Conservation (phyloP, 30 jellyfish, hydroid and myxozoan genomes). For the Hydractinia symbiolongicarpus region DNA sequence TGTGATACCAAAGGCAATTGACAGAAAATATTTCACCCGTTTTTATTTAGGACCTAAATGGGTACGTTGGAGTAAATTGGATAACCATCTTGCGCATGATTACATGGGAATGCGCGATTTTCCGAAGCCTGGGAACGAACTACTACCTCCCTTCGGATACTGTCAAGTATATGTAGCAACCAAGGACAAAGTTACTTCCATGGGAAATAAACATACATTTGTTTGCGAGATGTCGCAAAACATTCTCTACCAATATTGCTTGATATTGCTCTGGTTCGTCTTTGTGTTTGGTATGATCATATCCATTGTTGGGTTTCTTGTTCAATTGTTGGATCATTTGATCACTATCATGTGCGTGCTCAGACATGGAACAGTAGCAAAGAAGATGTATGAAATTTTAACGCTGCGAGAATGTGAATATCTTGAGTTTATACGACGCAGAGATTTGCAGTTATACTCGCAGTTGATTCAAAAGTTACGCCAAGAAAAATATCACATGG, state of each 20-base stretch:
- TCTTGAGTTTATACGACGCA: conserved; percentile 30
- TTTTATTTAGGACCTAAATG: conserved; percentile 21
- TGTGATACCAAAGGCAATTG: too few species aligned
- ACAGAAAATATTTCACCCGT: background rate
- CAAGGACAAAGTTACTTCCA: background rate
- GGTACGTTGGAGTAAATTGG: conserved; percentile 24
- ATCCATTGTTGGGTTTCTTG: conserved; percentile 24
- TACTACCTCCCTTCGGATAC: conserved; percentile 37
- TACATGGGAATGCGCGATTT: conserved; percentile 31
- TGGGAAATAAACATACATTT: conserved; percentile 20
- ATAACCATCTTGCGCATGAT: conserved; percentile 17
- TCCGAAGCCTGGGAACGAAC: conserved; percentile 40
- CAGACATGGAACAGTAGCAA: conserved; percentile 15
- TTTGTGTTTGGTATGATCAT: conserved; percentile 22
- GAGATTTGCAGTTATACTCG: conserved; percentile 24
- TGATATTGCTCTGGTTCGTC: conserved; percentile 22
- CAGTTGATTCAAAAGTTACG: conserved; percentile 19
- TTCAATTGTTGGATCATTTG: conserved; percentile 14
- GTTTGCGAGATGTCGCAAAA: conserved; percentile 41
- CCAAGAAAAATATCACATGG: conserved; percentile 11
- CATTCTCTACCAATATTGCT: conserved; percentile 21
- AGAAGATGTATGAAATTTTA: conserved; percentile 14
- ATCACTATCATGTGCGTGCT: conserved; percentile 16
- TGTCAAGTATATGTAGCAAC: conserved; percentile 23
- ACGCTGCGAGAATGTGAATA: conserved; percentile 36